These are phyloP conservation scores for Toxotes jaculatrix DNA, from an alignment of 2,113 vertebrate species.

Conservation along the genomic window DNA sequence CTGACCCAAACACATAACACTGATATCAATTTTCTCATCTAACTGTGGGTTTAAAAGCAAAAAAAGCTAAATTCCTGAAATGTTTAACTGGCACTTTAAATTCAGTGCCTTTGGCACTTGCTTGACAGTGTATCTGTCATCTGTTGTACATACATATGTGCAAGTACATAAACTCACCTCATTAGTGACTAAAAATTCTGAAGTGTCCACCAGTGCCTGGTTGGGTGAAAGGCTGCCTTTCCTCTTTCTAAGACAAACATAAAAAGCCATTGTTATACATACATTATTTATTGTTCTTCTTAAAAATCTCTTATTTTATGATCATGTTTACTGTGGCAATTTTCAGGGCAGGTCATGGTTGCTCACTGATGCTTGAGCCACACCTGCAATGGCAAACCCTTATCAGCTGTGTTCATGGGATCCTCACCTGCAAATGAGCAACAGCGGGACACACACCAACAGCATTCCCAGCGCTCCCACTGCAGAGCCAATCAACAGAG, in stretches of 20 bases:
- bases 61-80: too few relatives aligned
- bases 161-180: constrained; percentile 55
- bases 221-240: constrained; percentile 13
- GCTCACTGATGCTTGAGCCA: neutral
- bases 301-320: too few relatives aligned
- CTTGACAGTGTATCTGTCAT: neutral
- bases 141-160: neutral
- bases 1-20: too few relatives aligned
- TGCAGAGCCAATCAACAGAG: constrained; percentile 65
- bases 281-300: too few relatives aligned
- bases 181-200: constrained; percentile 38
- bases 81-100: neutral
- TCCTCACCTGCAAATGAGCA: constrained; percentile 70
- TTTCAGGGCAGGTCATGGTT: too few relatives aligned
- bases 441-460: constrained; percentile 62
- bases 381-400: too few relatives aligned
- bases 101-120: neutral
- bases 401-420: neutral
- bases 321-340: too few relatives aligned
- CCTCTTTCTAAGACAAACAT: constrained; percentile 58
- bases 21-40: too few relatives aligned
- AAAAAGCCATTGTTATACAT: neutral
- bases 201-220: constrained; percentile 15
- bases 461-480: constrained; percentile 67
- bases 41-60: too few relatives aligned